Percentiles rank a stretch among this genome's conserved stretches.
Evolutionary conservation across 2,888 invertebrate genomes (phyloP).

Genomic region (Pollenia angustigena): DNA sequence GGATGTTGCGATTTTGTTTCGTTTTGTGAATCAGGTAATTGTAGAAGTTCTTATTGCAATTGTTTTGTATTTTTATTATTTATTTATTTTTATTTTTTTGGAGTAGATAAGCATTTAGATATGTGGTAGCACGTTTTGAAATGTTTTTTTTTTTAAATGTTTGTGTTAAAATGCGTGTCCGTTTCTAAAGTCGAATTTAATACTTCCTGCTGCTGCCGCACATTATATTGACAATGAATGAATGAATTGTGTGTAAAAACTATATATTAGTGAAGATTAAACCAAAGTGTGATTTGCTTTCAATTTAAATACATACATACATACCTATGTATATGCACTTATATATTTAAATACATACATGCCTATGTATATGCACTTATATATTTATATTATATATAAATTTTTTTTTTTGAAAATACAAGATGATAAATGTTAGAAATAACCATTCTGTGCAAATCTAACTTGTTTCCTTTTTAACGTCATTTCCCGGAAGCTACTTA

Average conservation of each 20-base stretch:
- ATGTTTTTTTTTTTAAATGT: constrained; percentile 21
- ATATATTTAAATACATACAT: background rate
- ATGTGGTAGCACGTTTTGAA: constrained; percentile 57
- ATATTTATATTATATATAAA: background rate
- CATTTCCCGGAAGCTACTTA: too few relatives aligned
- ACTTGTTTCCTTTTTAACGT: too few relatives aligned
- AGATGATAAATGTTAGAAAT: too few relatives aligned
- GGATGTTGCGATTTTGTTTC: constrained; percentile 63
- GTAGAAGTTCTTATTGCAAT: constrained; percentile 55
- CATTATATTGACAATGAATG: constrained; percentile 3
- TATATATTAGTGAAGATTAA: too few relatives aligned
- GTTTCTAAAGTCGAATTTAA: constrained; percentile 62
- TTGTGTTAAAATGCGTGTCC: constrained; percentile 57
- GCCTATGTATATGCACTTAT: too few relatives aligned
- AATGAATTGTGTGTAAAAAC: constrained; percentile 31
- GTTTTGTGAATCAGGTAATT: constrained; percentile 53
- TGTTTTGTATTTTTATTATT: constrained; percentile 29
- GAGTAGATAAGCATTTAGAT: constrained; percentile 54
- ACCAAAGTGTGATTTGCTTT: too few relatives aligned
- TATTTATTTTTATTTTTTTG: background rate
- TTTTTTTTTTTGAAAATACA: too few relatives aligned
- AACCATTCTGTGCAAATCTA: too few relatives aligned
- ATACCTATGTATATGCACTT: too few relatives aligned
- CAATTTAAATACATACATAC: background rate
- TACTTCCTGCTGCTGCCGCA: constrained; percentile 58